These are phyloP conservation scores for Lepidocolaptes lacrymiger DNA, from an alignment of 2,797 vertebrate genomes.

Conservation along the genomic window DNA sequence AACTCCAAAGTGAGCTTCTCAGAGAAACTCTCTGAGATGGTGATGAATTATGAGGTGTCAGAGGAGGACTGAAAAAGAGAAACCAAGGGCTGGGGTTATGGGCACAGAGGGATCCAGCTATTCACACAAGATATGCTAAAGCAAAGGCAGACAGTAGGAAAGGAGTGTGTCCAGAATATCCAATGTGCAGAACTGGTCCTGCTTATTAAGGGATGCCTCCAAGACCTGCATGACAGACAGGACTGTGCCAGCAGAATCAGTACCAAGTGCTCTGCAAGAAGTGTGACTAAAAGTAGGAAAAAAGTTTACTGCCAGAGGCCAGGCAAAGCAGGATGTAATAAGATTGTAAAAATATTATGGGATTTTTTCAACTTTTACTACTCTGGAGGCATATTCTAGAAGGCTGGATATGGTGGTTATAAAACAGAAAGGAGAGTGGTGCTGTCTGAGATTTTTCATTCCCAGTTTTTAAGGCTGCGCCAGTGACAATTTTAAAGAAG, in stretches of 20 bases:
- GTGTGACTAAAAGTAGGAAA: neutral
- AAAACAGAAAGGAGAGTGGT: neutral
- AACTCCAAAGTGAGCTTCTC: slow-evolving; percentile 3
- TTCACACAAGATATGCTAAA: neutral
- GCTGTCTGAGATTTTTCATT: neutral
- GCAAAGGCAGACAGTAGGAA: neutral
- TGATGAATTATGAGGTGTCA: neutral
- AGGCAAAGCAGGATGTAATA: slow-evolving; percentile 31
- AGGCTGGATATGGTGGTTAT: slow-evolving; percentile 9
- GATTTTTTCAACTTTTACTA: slow-evolving; percentile 56
- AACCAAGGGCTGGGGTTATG: neutral
- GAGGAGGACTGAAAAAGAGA: neutral
- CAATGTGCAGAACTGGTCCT: neutral
- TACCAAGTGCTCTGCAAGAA: neutral
- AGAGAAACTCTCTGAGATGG: neutral
- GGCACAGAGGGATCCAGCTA: slow-evolving; percentile 25
- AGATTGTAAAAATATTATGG: slow-evolving; percentile 49
- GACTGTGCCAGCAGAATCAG: neutral
- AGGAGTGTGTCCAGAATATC: neutral
- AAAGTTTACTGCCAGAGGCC: neutral
- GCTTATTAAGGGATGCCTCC: neutral
- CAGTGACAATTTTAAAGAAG: neutral
- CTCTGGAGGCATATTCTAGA: slow-evolving; percentile 12
- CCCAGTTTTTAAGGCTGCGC: neutral
- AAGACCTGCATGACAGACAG: neutral